Base-by-base conservation (phyloP, 2,888 invertebrate species). In the Cerastoderma edule region DNA sequence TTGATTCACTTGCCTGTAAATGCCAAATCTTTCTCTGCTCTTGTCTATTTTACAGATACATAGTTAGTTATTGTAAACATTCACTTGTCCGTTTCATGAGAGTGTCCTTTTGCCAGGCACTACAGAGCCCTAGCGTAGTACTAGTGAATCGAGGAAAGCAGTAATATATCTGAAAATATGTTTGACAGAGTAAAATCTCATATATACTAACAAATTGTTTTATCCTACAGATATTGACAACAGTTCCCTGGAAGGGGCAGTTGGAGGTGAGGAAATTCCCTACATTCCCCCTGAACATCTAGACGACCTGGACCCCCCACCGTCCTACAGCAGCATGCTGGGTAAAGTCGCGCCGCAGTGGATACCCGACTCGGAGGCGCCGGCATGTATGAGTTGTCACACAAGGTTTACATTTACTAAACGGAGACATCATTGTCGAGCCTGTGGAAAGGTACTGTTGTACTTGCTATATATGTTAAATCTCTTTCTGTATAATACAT, bases 331-430 rank as follows among this genome's bases (percentile, higher is more conserved):
- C 33, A 75, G 75, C 27, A 85, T 88, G 67, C 92, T 97, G 69
- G 97, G 97, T 0, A 95, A 95, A 89, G 94, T 95, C 70, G 95
- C 96, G 19, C 97, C 97, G 0, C 95, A 95, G 87, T 97, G 97
- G 97, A 95, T 97, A 67, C 97, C 97, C 0, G 97, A 98, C 92
- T 94, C 95, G 3, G 96, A 96, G 85, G 96, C 97, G 6, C 94
- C 94, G n/a, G 94, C 94, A 80, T 97, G 97, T 91, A 96, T 97
- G 95, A 95, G 96, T 83, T 97, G 97, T 91, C 95, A 95, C 78
- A 93, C 94, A 57, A 96, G 95, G 92, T 98, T 97, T 92, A 96
- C 96, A 0, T 94, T 97, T 80, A 94, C 97, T 65, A 96, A 96
- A 91, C 94, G 97, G 54, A 94, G 97, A 46, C 94, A 95, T 87